A percentile compares a stretch with the other conserved stretches of the same genome.
Conservation (phyloP, 2,797 vertebrate genomes). For the Melanotaenia pygmaea region DNA sequence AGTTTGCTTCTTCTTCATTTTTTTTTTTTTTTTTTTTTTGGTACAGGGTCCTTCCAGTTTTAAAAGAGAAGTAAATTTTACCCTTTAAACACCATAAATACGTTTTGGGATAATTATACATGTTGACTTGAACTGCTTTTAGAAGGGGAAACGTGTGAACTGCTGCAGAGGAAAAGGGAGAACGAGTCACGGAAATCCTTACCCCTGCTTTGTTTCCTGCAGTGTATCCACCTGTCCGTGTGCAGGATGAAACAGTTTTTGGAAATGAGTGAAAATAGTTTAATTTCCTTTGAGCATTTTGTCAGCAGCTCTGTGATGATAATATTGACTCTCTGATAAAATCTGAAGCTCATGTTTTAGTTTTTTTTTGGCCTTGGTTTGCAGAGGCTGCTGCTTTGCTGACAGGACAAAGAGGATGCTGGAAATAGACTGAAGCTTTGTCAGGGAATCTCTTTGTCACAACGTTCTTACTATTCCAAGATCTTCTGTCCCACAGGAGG, state of each 20-base stretch:
- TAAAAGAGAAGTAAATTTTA: background rate
- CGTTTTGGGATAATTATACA: background rate
- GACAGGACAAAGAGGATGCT: conserved; percentile 24
- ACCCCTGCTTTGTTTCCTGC: conserved; percentile 34
- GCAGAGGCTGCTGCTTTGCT: conserved; percentile 12
- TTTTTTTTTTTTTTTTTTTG: background rate
- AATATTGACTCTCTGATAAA: background rate
- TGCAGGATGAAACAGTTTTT: conserved; percentile 28
- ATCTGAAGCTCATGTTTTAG: background rate
- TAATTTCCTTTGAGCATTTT: conserved; percentile 10
- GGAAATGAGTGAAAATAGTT: conserved; percentile 14
- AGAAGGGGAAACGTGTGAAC: conserved; percentile 46
- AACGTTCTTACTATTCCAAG: conserved; percentile 45
- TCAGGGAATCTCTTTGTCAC: conserved; percentile 49
- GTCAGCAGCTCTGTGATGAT: background rate
- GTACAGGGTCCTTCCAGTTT: background rate
- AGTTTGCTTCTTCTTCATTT: background rate
- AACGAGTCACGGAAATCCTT: conserved; percentile 37
- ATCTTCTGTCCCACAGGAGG: conserved; percentile 56
- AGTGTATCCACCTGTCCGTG: conserved; percentile 35
- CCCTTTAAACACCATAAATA: background rate
- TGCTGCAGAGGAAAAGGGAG: conserved; percentile 47
- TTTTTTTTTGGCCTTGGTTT: background rate
- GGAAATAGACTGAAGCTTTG: conserved; percentile 50
- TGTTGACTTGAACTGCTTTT: conserved; percentile 6